Evolutionary conservation across 2,113 vertebrate genomes (phyloP).

Genomic region (Dinomys branickii): DNA sequence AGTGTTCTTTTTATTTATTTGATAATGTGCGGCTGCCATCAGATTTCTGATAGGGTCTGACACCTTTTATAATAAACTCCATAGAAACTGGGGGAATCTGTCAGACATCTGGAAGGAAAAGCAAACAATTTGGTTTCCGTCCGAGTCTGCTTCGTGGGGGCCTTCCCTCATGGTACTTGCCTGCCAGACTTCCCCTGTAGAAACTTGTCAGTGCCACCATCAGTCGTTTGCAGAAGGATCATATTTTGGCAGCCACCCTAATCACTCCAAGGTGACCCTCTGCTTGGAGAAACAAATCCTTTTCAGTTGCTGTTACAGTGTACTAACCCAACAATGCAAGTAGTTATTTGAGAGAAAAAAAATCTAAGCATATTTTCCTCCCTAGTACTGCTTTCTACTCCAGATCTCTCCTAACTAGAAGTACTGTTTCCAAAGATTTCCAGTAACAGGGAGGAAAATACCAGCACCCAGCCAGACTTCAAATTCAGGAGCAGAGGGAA

Average conservation of each 20-base stretch:
- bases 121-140: constrained; percentile 40
- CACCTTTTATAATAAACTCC: constrained; percentile 53
- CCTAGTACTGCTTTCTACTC: too few relatives aligned
- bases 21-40: constrained; percentile 55
- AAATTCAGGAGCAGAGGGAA: not conserved
- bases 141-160: constrained; percentile 37
- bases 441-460: not conserved
- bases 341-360: not conserved
- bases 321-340: not conserved
- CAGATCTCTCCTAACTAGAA: not conserved
- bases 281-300: constrained; percentile 68
- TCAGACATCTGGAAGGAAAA: constrained; percentile 61
- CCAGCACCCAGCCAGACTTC: not conserved
- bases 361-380: not conserved
- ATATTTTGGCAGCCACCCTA: constrained; percentile 63
- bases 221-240: constrained; percentile 40
- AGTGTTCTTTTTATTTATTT: constrained; percentile 64
- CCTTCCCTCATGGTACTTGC: not conserved
- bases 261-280: constrained; percentile 73
- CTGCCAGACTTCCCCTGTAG: constrained; percentile 59
- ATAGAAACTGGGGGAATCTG: constrained; percentile 15
- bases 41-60: constrained; percentile 47
- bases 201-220: constrained; percentile 56
- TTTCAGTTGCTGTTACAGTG: constrained; percentile 35
- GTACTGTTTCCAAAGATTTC: not conserved